phyloP scores from a whole-genome alignment of 2,797 vertebrate species.

The Hydrolagus colliei region DNA sequence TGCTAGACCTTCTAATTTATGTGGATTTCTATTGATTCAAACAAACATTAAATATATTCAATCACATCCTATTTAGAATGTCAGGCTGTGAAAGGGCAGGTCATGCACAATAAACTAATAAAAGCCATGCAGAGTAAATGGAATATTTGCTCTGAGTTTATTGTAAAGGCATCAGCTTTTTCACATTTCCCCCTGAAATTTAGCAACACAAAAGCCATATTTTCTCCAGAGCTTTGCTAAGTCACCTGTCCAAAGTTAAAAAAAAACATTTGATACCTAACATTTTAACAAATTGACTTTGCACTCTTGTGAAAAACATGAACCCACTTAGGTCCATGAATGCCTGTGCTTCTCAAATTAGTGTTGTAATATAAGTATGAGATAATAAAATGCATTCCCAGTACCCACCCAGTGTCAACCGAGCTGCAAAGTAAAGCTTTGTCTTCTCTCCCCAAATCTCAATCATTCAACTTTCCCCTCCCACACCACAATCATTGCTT shows the following conservation, averaged over 20 bases:
- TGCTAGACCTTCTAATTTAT: neutral
- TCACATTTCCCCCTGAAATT: neutral
- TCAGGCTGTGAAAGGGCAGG: neutral
- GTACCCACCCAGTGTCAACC: too few relatives aligned
- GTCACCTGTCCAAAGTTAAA: neutral
- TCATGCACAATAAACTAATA: neutral
- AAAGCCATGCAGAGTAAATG: neutral
- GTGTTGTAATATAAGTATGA: neutral
- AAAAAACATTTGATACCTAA: neutral
- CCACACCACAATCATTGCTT: too few relatives aligned
- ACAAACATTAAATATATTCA: neutral
- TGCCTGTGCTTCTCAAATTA: neutral
- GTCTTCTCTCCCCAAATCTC: too few relatives aligned
- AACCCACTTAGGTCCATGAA: neutral
- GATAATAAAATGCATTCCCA: neutral
- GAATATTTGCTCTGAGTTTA: too few relatives aligned
- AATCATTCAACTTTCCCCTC: too few relatives aligned
- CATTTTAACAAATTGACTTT: neutral
- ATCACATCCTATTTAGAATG: neutral
- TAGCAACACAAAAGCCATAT: neutral
- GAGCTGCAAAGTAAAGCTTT: too few relatives aligned
- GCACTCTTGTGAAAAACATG: neutral
- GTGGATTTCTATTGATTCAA: neutral
- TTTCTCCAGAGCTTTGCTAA: neutral
- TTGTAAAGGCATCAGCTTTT: too few relatives aligned